Evolutionary conservation across 1,140 invertebrate genomes (phyloP).

Genomic region (Xylocopa sonorina): DNA sequence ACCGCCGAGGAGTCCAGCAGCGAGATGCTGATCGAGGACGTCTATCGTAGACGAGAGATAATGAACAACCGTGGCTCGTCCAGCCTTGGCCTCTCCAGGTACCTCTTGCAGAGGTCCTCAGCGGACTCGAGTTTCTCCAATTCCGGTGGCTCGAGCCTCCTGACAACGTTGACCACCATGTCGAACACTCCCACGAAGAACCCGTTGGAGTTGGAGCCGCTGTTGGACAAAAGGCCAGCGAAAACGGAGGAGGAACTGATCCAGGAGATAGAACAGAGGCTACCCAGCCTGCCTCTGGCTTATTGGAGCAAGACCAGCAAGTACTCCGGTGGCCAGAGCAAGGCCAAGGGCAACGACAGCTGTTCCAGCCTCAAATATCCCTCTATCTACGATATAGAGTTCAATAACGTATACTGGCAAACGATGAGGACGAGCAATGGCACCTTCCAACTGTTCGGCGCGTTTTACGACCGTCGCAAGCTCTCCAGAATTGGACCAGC

Average conservation of each 20-base stretch:
- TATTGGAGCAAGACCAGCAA: slow-evolving; percentile 92
- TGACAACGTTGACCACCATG: slow-evolving; percentile 62
- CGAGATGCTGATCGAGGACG: slow-evolving; percentile 60
- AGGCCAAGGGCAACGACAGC: slow-evolving; percentile 84
- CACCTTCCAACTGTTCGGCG: slow-evolving; percentile 94
- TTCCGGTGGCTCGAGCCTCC: slow-evolving; percentile 50
- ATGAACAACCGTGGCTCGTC: slow-evolving; percentile 77
- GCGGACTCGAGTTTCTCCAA: slow-evolving; percentile 49
- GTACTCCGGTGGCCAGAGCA: slow-evolving; percentile 72
- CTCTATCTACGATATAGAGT: slow-evolving; percentile 93
- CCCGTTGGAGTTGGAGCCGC: slow-evolving; percentile 78
- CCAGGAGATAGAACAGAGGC: slow-evolving; percentile 87
- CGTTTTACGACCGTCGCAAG: slow-evolving; percentile 92
- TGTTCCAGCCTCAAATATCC: slow-evolving; percentile 89
- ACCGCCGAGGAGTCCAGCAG: slow-evolving; percentile 66
- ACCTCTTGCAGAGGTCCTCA: slow-evolving; percentile 73
- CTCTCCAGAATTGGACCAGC: slow-evolving; percentile 90
- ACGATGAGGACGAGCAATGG: slow-evolving; percentile 90
- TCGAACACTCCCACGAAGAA: slow-evolving; percentile 68
- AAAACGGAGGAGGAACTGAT: slow-evolving; percentile 90
- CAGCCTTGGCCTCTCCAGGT: slow-evolving; percentile 75
- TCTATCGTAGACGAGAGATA: slow-evolving; percentile 51
- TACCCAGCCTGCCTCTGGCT: slow-evolving; percentile 91
- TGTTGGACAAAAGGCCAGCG: slow-evolving; percentile 86
- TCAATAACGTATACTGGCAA: slow-evolving; percentile 96